These are phyloP conservation scores for Thunnus maccoyii DNA, from an alignment of 2,113 vertebrate genomes.

Conservation along the genomic window DNA sequence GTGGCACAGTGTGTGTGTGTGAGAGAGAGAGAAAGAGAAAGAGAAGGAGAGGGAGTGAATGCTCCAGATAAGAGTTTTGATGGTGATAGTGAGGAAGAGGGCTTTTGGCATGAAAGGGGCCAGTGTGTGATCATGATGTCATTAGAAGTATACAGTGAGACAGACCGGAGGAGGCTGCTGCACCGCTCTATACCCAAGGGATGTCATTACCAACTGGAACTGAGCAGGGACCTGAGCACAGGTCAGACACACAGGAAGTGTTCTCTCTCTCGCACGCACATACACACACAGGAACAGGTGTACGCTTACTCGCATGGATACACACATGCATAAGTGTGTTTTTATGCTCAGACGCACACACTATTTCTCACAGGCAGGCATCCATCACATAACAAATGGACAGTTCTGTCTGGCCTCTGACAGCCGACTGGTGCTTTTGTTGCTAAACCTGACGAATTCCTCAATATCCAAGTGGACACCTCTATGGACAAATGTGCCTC, in stretches of 20 bases:
- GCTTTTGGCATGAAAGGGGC: slow-evolving; percentile 78
- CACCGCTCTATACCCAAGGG: slow-evolving; percentile 75
- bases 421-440: slow-evolving; percentile 67
- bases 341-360: slow-evolving; percentile 25
- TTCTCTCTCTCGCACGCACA: slow-evolving; percentile 53
- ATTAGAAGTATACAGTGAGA: slow-evolving; percentile 82
- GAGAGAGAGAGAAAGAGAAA: background rate
- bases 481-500: slow-evolving; percentile 77
- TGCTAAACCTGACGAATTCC: slow-evolving; percentile 75
- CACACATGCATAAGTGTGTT: background rate
- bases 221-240: slow-evolving; percentile 75
- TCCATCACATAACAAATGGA: slow-evolving; percentile 77
- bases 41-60: slow-evolving; percentile 24
- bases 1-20: background rate
- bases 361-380: slow-evolving; percentile 49
- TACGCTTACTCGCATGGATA: slow-evolving; percentile 24
- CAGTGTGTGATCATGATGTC: slow-evolving; percentile 83
- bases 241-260: slow-evolving; percentile 78
- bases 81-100: slow-evolving; percentile 72
- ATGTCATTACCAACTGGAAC: slow-evolving; percentile 83
- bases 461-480: slow-evolving; percentile 77
- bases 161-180: slow-evolving; percentile 76
- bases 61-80: slow-evolving; percentile 64
- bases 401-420: slow-evolving; percentile 71
- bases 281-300: slow-evolving; percentile 24